Percentiles rank a stretch among this genome's conserved stretches.
phyloP scores from a whole-genome alignment of 2,888 invertebrate genomes.

The Papilio elwesi region DNA sequence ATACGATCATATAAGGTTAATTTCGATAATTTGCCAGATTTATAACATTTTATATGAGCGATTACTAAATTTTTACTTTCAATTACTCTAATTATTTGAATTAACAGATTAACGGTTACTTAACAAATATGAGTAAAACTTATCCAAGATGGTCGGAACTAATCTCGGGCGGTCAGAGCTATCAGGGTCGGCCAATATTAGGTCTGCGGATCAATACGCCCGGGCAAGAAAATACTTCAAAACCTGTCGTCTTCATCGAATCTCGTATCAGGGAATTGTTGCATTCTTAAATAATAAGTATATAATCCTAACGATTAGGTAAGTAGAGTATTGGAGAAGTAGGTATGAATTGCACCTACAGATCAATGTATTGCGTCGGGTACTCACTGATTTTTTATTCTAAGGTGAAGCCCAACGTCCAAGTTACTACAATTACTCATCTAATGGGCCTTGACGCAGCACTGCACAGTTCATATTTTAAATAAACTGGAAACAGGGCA shows the following conservation, averaged over 20 bases:
- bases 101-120: conserved; percentile 79
- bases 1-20: too few relatives aligned
- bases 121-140: conserved; percentile 71
- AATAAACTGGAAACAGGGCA: too few relatives aligned
- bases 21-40: too few relatives aligned
- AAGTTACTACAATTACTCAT: too few relatives aligned
- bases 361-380: too few relatives aligned
- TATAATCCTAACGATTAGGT: not conserved
- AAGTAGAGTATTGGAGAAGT: too few relatives aligned
- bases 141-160: conserved; percentile 77
- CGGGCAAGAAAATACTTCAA: conserved; percentile 61
- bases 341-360: too few relatives aligned
- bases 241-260: conserved; percentile 85
- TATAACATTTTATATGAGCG: too few relatives aligned
- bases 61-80: not conserved
- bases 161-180: conserved; percentile 82
- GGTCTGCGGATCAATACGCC: conserved; percentile 82
- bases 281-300: not conserved
- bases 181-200: conserved; percentile 84
- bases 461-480: too few relatives aligned
- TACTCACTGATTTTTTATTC: too few relatives aligned
- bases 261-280: conserved; percentile 66
- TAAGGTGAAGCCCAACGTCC: too few relatives aligned
- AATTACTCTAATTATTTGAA: not conserved
- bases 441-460: too few relatives aligned